Conservation (phyloP, 2,113 vertebrate species). For the Colius striatus region DNA sequence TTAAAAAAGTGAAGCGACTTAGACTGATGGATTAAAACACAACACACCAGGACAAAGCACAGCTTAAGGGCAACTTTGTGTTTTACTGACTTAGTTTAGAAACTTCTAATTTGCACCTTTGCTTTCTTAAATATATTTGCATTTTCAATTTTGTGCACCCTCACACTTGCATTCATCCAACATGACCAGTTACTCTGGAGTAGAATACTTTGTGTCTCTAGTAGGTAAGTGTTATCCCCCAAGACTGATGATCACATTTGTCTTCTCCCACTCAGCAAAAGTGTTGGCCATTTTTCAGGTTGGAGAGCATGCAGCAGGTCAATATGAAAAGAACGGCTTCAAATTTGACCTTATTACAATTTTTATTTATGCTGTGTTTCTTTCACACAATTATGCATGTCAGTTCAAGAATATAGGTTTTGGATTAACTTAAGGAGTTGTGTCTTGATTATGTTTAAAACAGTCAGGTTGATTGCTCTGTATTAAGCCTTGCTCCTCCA, state of each 20-base stretch:
- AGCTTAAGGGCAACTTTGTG: not conserved
- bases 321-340: not conserved
- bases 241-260: not conserved
- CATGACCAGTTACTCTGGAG: not conserved
- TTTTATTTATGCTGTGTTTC: not conserved
- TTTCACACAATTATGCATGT: not conserved
- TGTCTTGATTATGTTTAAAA: not conserved
- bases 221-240: not conserved
- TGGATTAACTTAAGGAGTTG: not conserved
- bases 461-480: not conserved
- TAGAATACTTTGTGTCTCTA: rapidly evolving
- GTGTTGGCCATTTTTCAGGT: not conserved
- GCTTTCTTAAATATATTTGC: not conserved
- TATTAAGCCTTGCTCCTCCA: not conserved
- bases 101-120: not conserved
- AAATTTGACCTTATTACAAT: not conserved
- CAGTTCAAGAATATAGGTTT: not conserved
- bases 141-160: not conserved
- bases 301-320: not conserved
- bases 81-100: not conserved
- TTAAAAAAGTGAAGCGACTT: not conserved
- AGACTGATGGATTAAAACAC: not conserved
- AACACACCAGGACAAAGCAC: not conserved
- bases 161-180: not conserved
- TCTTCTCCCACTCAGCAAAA: not conserved